Conservation (phyloP, 1,140 invertebrate species). For the Macrobrachium rosenbergii region DNA sequence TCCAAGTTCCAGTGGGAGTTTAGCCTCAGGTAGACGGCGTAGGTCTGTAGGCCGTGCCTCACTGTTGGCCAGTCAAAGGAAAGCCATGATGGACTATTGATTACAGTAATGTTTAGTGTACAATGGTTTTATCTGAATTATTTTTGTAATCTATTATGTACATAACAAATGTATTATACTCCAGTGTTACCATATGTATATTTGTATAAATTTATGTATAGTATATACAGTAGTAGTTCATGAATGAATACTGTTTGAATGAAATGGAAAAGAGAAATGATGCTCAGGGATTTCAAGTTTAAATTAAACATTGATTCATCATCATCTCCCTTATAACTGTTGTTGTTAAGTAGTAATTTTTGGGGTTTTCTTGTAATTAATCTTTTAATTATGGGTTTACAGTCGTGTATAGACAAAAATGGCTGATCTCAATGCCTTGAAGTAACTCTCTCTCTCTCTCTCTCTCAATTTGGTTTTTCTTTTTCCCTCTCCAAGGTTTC, state of each 20-base stretch:
- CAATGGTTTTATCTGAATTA: too few species aligned
- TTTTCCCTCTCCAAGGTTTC: conserved; percentile 1
- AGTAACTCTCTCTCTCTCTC: conserved; percentile 14
- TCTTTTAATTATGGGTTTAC: conserved; percentile 4
- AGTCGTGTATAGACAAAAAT: conserved; percentile 10
- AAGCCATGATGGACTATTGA: conserved; percentile 21
- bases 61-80: conserved; percentile 56
- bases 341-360: too few species aligned
- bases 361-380: background rate
- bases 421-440: background rate
- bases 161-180: too few species aligned
- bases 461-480: too few species aligned
- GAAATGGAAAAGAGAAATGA: too few species aligned
- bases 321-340: too few species aligned
- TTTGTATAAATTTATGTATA: conserved; percentile 30
- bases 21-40: conserved; percentile 24
- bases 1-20: background rate
- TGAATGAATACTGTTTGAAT: too few species aligned
- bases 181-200: conserved; percentile 16
- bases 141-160: too few species aligned
- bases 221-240: conserved; percentile 9
- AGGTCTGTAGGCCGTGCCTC: conserved; percentile 54
- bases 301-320: too few species aligned
- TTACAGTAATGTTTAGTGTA: conserved; percentile 25
- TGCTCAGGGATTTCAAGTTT: too few species aligned